These are phyloP conservation scores for Zaprionus camerounensis DNA, from an alignment of 1,140 invertebrate species.

Conservation along the genomic window DNA sequence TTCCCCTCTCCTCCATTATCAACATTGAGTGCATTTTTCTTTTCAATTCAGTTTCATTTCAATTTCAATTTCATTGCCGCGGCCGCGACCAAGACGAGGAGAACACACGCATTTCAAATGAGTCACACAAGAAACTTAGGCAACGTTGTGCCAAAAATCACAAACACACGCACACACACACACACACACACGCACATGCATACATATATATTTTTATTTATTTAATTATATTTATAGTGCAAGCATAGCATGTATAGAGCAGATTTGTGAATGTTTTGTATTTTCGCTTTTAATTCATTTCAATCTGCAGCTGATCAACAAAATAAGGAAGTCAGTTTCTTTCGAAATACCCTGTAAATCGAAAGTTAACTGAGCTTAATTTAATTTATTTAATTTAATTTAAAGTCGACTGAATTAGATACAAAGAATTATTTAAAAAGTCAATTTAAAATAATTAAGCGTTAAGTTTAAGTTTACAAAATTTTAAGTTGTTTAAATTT, in stretches of 20 bases:
- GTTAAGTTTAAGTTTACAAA: no score
- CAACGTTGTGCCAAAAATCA: slow-evolving; percentile 55
- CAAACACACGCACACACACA: background rate
- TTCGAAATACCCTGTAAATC: background rate
- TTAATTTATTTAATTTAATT: no score
- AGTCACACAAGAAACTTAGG: slow-evolving; percentile 51
- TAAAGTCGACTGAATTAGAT: no score
- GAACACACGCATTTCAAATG: slow-evolving; percentile 36
- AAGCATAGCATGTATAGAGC: background rate
- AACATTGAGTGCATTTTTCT: slow-evolving; percentile 59
- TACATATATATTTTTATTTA: slow-evolving; percentile 16
- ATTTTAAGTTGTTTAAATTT: no score
- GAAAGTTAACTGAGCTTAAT: background rate
- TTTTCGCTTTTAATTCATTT: slow-evolving; percentile 1
- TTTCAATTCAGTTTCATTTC: slow-evolving; percentile 48
- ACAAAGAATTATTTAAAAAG: no score
- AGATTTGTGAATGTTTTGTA: background rate
- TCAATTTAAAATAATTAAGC: no score
- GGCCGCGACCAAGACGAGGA: slow-evolving; percentile 55
- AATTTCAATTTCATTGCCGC: slow-evolving; percentile 62
- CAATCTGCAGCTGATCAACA: background rate
- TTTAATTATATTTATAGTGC: background rate
- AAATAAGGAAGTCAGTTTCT: background rate
- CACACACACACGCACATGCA: slow-evolving; percentile 21
- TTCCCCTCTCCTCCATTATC: slow-evolving; percentile 17